phyloP scores from a whole-genome alignment of 2,797 vertebrate genomes.

The Gadopsis marmoratus region DNA sequence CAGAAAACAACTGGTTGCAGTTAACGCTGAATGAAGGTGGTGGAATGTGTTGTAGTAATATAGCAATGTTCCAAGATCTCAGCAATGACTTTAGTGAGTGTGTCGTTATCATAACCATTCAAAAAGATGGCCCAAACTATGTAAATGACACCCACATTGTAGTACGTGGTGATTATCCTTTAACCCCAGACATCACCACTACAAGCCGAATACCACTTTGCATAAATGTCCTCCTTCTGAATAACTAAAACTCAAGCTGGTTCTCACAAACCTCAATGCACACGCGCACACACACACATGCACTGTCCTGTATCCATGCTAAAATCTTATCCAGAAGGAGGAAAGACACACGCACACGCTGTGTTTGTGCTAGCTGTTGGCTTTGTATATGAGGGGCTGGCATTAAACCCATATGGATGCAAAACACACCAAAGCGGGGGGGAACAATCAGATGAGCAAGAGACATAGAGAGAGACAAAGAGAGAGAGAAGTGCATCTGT shows the following conservation, averaged over 20 bases:
- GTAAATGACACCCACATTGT: not conserved
- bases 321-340: slow-evolving; percentile 39
- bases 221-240: slow-evolving; percentile 11
- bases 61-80: not conserved
- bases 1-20: not conserved
- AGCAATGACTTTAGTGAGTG: not conserved
- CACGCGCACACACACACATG: not conserved
- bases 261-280: not conserved
- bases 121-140: not conserved
- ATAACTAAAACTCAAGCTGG: slow-evolving; percentile 1
- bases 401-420: slow-evolving; percentile 63
- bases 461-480: slow-evolving; percentile 34
- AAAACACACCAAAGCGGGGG: slow-evolving; percentile 55
- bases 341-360: slow-evolving; percentile 9
- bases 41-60: not conserved
- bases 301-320: slow-evolving; percentile 19
- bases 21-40: not conserved
- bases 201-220: slow-evolving; percentile 4
- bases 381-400: slow-evolving; percentile 33
- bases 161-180: not conserved
- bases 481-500: slow-evolving; percentile 36
- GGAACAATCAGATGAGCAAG: slow-evolving; percentile 45
- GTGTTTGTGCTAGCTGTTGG: slow-evolving; percentile 38
- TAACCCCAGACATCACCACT: slow-evolving; percentile 1
- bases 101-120: not conserved